These are phyloP conservation scores for Epistrophe grossulariae DNA, from an alignment of 2,888 invertebrate genomes.

Conservation along the genomic window DNA sequence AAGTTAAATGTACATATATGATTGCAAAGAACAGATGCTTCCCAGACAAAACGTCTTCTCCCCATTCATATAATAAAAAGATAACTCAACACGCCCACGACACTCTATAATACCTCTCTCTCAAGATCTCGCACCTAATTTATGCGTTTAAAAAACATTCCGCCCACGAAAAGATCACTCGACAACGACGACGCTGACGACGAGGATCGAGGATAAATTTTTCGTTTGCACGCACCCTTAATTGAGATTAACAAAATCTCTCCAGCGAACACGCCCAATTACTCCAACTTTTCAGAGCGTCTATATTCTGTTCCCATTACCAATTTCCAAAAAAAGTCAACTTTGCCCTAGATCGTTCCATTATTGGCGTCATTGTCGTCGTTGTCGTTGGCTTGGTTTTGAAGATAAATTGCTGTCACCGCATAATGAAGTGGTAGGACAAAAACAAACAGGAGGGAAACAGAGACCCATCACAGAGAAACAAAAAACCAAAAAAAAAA, in stretches of 20 bases:
- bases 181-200: background rate
- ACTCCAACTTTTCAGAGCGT: constrained; percentile 57
- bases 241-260: constrained; percentile 63
- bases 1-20: constrained; percentile 37
- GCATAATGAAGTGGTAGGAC: constrained; percentile 74
- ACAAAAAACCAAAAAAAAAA: background rate
- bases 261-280: constrained; percentile 71
- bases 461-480: background rate
- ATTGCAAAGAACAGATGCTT: constrained; percentile 54
- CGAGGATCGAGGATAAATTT: constrained; percentile 49
- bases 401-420: constrained; percentile 75
- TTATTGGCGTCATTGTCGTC: constrained; percentile 13
- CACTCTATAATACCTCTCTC: constrained; percentile 44
- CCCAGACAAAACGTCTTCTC: constrained; percentile 43
- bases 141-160: constrained; percentile 64
- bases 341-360: constrained; percentile 52
- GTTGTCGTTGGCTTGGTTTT: constrained; percentile 9
- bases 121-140: constrained; percentile 65
- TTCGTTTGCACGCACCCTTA: constrained; percentile 65
- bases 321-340: constrained; percentile 45
- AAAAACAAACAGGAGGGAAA: constrained; percentile 65
- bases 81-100: constrained; percentile 61
- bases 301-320: constrained; percentile 29
- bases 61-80: constrained; percentile 7
- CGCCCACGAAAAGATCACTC: constrained; percentile 53